Evolutionary conservation across 2,113 vertebrate genomes (phyloP), one percentile per base, ranked within the genome.

Genomic region (Plotosus lineatus): DNA sequence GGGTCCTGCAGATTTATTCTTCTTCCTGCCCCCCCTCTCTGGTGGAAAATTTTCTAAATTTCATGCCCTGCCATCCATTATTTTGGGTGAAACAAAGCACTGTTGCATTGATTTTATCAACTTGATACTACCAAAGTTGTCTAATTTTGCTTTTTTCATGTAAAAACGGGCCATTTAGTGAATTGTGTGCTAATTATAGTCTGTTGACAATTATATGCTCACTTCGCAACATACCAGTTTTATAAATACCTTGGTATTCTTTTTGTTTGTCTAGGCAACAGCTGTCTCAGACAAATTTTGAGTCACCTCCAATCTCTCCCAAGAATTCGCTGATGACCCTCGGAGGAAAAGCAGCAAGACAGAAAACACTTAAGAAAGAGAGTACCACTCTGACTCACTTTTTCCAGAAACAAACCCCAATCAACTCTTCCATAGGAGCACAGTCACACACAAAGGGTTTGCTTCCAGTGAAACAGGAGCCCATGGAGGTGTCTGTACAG

Each of bases 291-390:
- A 72, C 88, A 55, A 85, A 89, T 69, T 86, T 94, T 78, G 94
- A 95, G 38, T 89, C 94, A 40, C 90, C 95, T 2, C 91, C 90
- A 0, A 72, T 86, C 53, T 93, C 95, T 0, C 89, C 94, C 21
- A 86, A 88, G 2, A 82, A 82, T 8, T 90, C 88, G 3, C 71
- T 51, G 9, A 82, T 89, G 2, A 36, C 86, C 28, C 86, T 88
- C 71, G 90, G 91, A 86, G 86, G 86, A 17, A 92, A 12, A 55
- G 53, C 77, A 46, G 78, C n/a, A 11, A 88, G 68, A 75, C 84
- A 87, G 60, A 88, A 1, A 31, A 60, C 79, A 58, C 85, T 40
- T 7, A 89, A 40, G 84, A 88, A 77, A 44, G 90, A 88, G 5
- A 81, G 69, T 83, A 87, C 85, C 1, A 55, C 79, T 81, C 87